These are phyloP conservation scores for Eubasilissa regina DNA, from an alignment of 1,140 invertebrate genomes.

Conservation along the genomic window DNA sequence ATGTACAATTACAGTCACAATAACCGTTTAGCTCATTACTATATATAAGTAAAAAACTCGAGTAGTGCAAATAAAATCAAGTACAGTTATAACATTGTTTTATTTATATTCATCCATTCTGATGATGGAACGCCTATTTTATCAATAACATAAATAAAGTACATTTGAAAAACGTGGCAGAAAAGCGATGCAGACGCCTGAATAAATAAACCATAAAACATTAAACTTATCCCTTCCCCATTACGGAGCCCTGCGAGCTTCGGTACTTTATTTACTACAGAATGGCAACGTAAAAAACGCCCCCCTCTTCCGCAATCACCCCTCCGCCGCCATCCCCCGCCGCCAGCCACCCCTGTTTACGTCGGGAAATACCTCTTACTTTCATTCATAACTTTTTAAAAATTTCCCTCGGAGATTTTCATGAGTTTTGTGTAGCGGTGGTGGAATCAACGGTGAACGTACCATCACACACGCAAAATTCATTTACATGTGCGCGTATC, in stretches of 20 bases:
- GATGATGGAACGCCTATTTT: too few species aligned
- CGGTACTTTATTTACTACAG: conserved; percentile 33
- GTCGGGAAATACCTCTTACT: conserved; percentile 44
- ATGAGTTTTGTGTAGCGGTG: not conserved
- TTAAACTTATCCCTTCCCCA: conserved; percentile 15
- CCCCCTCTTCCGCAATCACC: not conserved
- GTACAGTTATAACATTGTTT: too few species aligned
- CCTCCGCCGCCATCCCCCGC: not conserved
- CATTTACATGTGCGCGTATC: too few species aligned
- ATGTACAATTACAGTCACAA: too few species aligned
- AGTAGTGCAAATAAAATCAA: too few species aligned
- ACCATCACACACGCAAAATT: too few species aligned
- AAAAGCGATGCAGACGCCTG: conserved; percentile 19
- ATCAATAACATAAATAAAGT: too few species aligned
- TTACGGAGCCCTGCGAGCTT: not conserved
- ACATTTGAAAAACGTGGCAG: not conserved
- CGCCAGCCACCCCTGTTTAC: conserved; percentile 25
- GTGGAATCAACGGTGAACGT: too few species aligned
- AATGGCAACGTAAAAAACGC: conserved; percentile 42
- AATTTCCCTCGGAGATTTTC: conserved; percentile 20
- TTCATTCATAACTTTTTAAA: conserved; percentile 61
- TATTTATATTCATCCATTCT: too few species aligned
- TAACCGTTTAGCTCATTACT: too few species aligned
- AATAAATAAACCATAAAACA: conserved; percentile 54
- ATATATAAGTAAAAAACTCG: too few species aligned